Conservation (phyloP, 1,140 invertebrate genomes). For the Rhyacophila brunnea region DNA sequence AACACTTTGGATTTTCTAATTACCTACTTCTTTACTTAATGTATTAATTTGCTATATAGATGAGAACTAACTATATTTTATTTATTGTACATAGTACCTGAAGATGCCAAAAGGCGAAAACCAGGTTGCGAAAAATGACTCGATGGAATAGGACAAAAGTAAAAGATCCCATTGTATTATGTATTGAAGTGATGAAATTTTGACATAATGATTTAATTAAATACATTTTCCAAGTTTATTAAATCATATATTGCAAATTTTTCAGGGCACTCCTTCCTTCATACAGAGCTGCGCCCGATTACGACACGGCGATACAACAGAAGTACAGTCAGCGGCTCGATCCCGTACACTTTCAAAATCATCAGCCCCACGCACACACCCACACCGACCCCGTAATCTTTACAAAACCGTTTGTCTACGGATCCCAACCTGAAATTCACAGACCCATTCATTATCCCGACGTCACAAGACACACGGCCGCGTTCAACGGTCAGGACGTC, state of each 20-base stretch:
- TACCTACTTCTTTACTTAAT: too few relatives aligned
- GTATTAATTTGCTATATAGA: too few relatives aligned
- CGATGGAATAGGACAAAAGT: too few relatives aligned
- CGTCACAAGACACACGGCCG: slow-evolving; percentile 59
- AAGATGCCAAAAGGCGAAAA: too few relatives aligned
- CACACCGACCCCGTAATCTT: slow-evolving; percentile 40
- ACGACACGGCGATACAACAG: slow-evolving; percentile 88
- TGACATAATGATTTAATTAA: too few relatives aligned
- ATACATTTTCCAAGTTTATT: too few relatives aligned
- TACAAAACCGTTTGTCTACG: slow-evolving; percentile 54
- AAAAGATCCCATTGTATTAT: too few relatives aligned
- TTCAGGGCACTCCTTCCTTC: slow-evolving; percentile 75
- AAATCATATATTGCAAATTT: slow-evolving; percentile 11
- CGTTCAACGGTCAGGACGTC: slow-evolving; percentile 36
- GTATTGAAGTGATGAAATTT: too few relatives aligned
- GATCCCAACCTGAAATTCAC: slow-evolving; percentile 66
- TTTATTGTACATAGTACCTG: too few relatives aligned
- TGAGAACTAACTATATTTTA: too few relatives aligned
- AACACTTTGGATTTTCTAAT: too few relatives aligned
- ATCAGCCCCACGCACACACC: slow-evolving; percentile 42
- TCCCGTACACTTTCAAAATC: slow-evolving; percentile 44
- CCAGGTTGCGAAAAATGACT: too few relatives aligned
- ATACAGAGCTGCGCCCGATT: slow-evolving; percentile 90
- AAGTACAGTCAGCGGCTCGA: slow-evolving; percentile 61
- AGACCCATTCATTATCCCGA: slow-evolving; percentile 58